phyloP scores from a whole-genome alignment of 2,888 invertebrate species.

The Escarpia spicata region DNA sequence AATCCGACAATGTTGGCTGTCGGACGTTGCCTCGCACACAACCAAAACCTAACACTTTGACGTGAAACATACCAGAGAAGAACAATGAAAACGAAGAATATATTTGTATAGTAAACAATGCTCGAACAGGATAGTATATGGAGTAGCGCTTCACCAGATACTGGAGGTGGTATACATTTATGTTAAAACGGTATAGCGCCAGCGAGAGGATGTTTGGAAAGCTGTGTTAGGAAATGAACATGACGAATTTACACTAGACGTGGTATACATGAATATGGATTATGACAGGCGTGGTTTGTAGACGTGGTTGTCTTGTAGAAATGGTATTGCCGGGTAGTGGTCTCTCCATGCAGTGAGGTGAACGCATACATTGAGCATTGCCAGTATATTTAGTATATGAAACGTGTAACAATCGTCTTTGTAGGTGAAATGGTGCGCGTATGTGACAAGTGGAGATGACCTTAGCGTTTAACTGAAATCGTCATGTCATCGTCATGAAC shows the following conservation, averaged over 20 bases:
- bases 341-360: not conserved
- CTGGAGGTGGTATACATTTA: not conserved
- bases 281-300: not conserved
- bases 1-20: not conserved
- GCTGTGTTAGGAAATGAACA: too few relatives aligned
- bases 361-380: not conserved
- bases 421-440: not conserved
- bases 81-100: not conserved
- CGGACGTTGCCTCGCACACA: not conserved
- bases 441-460: not conserved
- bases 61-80: not conserved
- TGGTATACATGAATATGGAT: not conserved
- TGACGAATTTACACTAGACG: too few relatives aligned
- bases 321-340: not conserved
- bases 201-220: too few relatives aligned
- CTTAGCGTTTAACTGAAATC: not conserved
- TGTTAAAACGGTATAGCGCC: not conserved
- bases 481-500: not conserved
- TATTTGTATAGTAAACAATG: too few relatives aligned
- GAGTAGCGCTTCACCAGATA: not conserved
- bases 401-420: not conserved
- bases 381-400: not conserved
- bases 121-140: not conserved
- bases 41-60: not conserved
- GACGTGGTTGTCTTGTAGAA: not conserved